Evolutionary conservation across 2,888 invertebrate species (phyloP).

Genomic region (Polyommatus iphigenia): DNA sequence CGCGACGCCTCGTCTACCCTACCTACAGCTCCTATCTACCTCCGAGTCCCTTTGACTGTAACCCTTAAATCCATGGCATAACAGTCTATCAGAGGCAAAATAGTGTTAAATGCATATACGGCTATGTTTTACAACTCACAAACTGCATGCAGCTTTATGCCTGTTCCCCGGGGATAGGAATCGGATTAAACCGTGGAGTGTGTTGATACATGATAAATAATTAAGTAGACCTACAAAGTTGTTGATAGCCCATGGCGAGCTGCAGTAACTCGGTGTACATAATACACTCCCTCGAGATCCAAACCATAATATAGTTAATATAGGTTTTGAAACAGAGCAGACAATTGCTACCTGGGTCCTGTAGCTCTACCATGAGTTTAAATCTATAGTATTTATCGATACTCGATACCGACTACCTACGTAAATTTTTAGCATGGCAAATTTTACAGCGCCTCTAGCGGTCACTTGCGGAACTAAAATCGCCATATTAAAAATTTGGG

Average conservation of each 20-base stretch:
- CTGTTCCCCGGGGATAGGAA: neutral
- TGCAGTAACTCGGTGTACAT: neutral
- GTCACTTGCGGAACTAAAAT: too few species aligned
- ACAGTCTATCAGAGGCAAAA: neutral
- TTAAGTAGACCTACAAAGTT: neutral
- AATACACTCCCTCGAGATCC: too few species aligned
- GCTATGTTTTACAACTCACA: conserved; percentile 33
- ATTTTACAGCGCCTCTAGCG: too few species aligned
- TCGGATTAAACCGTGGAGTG: conserved; percentile 8
- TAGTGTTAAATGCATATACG: conserved; percentile 20
- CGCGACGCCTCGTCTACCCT: conserved; percentile 57
- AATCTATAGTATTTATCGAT: too few species aligned
- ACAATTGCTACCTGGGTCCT: too few species aligned
- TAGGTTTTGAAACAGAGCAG: too few species aligned
- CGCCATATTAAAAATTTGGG: too few species aligned
- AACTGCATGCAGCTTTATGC: conserved; percentile 29
- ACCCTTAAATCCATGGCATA: neutral
- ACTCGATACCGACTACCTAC: too few species aligned
- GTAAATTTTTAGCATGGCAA: too few species aligned
- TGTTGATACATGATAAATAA: conserved; percentile 21
- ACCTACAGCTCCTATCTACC: neutral
- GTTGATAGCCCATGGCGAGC: conserved; percentile 1
- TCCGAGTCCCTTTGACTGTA: neutral
- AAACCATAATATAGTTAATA: too few species aligned
- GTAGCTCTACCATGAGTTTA: too few species aligned